phyloP scores from a whole-genome alignment of 2,113 vertebrate genomes.

The Cyanoliseus patagonus region DNA sequence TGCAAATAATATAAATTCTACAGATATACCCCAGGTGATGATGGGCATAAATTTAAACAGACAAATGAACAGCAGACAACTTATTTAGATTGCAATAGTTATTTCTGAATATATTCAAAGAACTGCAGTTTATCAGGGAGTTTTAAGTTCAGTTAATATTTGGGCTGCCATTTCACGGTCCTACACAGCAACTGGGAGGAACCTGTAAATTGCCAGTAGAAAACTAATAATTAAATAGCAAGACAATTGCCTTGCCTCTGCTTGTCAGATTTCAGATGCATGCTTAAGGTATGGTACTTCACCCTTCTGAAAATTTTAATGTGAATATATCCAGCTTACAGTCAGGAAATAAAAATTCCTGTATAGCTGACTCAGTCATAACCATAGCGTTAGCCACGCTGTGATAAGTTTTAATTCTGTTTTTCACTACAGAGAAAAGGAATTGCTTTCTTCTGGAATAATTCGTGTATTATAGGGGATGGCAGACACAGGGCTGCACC shows the following conservation, averaged over 20 bases:
- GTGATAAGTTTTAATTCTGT: conserved; percentile 43
- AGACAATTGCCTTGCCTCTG: conserved; percentile 41
- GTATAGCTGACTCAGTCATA: conserved; percentile 20
- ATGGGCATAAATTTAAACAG: background rate
- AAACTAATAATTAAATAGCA: conserved; percentile 57
- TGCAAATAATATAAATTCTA: background rate
- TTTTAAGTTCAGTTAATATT: conserved; percentile 25
- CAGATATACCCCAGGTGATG: background rate
- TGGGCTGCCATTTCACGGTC: conserved; percentile 6
- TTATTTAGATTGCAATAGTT: background rate
- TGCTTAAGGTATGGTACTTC: conserved; percentile 41
- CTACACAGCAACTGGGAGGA: conserved; percentile 15
- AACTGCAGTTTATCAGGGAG: background rate
- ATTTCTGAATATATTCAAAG: background rate
- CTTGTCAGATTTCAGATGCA: conserved; percentile 50
- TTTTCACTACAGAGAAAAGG: background rate
- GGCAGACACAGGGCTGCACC: background rate
- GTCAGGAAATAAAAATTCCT: conserved; percentile 49
- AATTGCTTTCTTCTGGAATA: background rate
- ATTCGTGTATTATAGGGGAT: background rate
- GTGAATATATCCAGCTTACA: conserved; percentile 43
- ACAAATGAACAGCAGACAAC: background rate
- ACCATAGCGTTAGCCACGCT: background rate
- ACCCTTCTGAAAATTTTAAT: conserved; percentile 36
- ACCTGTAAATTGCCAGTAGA: conserved; percentile 15